These are phyloP conservation scores for Bovichtus variegatus DNA, from an alignment of 2,797 vertebrate genomes.

Conservation along the genomic window DNA sequence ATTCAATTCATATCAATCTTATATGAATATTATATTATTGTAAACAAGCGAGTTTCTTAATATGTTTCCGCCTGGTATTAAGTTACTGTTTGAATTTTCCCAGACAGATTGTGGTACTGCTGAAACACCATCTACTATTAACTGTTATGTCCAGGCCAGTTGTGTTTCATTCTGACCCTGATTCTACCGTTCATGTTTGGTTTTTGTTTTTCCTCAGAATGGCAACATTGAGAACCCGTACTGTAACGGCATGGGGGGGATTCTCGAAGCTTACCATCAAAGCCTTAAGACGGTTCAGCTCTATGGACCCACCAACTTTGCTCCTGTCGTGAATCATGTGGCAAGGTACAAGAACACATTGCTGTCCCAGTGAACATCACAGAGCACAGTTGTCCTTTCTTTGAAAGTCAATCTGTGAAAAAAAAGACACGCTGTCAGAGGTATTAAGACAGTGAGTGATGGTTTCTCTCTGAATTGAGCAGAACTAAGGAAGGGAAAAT, in stretches of 20 bases:
- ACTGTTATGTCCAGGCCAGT: background rate
- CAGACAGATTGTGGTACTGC: background rate
- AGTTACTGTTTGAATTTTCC: background rate
- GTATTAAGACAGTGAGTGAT: slow-evolving; percentile 48
- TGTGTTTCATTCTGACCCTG: background rate
- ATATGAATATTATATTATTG: too few species aligned
- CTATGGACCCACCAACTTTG: slow-evolving; percentile 97
- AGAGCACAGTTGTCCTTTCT: slow-evolving; percentile 1
- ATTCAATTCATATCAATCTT: background rate
- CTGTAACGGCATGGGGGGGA: slow-evolving; percentile 94
- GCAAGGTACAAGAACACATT: slow-evolving; percentile 86
- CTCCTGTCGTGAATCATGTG: slow-evolving; percentile 95
- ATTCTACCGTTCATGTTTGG: background rate
- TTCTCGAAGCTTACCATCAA: slow-evolving; percentile 95
- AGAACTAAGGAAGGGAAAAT: slow-evolving; percentile 56
- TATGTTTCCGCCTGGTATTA: background rate
- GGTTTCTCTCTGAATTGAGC: slow-evolving; percentile 46
- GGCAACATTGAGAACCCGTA: slow-evolving; percentile 94
- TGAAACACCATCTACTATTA: background rate
- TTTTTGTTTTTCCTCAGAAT: slow-evolving; percentile 83
- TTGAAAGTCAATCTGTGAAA: slow-evolving; percentile 45
- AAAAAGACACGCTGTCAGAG: slow-evolving; percentile 21
- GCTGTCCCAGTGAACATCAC: slow-evolving; percentile 6
- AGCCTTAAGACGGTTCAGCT: slow-evolving; percentile 97
- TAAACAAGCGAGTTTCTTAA: background rate